Evolutionary conservation across 2,888 invertebrate species (phyloP), one percentile per base, ranked within the genome.

Genomic region (Tipula unca): DNA sequence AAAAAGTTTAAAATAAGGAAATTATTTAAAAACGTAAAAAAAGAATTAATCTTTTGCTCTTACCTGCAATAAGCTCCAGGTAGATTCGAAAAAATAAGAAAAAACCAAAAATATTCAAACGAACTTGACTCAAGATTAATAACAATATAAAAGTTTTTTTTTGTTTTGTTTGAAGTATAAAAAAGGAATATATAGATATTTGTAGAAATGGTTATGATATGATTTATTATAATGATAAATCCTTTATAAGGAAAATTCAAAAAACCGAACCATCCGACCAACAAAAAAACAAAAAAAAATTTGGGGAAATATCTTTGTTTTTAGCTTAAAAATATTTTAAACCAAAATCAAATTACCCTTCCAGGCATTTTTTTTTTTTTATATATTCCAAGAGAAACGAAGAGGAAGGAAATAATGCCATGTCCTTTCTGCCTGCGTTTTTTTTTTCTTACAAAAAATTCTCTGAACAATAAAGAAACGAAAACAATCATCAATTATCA

Each of bases 401-500:
- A 13, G 1, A 25, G 69, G 25, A 69, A 13, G 25, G 3, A 69
- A 20, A 25, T 25, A 69, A 69, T 69, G 20, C 69, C 69, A 69
- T 25, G 69, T 69, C 69, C 69, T 69, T 69, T 69, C 3, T 20
- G 3, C 69, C 10, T 69, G 20, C 69, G 25, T 25, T 69, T 69
- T 69, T 54, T 54, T 69, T 69, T 69, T 25, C 25, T 25, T 25
- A 69, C 25, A 10, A 25, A 69, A 69, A 69, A 25, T 6, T 25
- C 69, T 69, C 69, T 13, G 10, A 69, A 69, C 69, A 69, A 69
- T 69, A 69, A 69, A 13, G 69, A 69, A 69, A 69, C 25, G 69
- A 69, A 69, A 69, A 69, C 69, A 69, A 69, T 25, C 69, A 69
- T 69, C 69, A 69, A 69, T 69, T 69, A 69, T 69, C 69, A 69